Percentiles rank a stretch among this genome's conserved stretches.
These are phyloP conservation scores for Cuculus canorus DNA, from an alignment of 2,797 vertebrate genomes.

Conservation along the genomic window DNA sequence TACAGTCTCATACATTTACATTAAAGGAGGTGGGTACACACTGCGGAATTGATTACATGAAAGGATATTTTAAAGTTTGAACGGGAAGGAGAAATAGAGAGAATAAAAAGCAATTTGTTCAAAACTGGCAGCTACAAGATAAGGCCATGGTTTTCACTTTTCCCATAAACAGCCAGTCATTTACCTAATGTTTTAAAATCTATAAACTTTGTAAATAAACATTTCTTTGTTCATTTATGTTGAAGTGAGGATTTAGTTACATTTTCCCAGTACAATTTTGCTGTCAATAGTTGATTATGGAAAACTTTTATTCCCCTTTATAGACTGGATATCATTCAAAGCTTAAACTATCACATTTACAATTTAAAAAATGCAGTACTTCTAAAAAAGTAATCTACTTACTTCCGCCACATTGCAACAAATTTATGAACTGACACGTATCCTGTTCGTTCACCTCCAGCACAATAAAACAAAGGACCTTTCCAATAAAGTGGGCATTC, in stretches of 20 bases:
- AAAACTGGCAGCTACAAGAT: neutral
- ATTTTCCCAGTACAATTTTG: neutral
- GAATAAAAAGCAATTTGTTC: neutral
- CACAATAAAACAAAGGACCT: constrained; percentile 90
- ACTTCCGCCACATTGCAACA: constrained; percentile 98
- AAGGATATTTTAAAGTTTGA: neutral
- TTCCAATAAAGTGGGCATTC: constrained; percentile 98
- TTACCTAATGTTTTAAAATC: neutral
- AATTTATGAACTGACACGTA: constrained; percentile 96
- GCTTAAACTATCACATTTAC: constrained; percentile 1
- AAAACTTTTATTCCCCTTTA: neutral
- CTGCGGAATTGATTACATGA: neutral
- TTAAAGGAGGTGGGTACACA: neutral
- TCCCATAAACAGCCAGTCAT: neutral
- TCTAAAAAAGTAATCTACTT: constrained; percentile 71
- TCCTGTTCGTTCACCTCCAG: constrained; percentile 93
- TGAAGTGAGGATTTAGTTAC: neutral
- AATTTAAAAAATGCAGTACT: neutral
- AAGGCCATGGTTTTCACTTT: neutral
- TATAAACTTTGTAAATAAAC: neutral
- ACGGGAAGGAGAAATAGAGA: neutral
- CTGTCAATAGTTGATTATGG: neutral
- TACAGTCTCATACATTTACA: neutral
- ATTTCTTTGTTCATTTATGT: neutral
- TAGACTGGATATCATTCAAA: neutral